phyloP scores from a whole-genome alignment of 2,888 invertebrate genomes.

The Mimumesa dahlbomi region DNA sequence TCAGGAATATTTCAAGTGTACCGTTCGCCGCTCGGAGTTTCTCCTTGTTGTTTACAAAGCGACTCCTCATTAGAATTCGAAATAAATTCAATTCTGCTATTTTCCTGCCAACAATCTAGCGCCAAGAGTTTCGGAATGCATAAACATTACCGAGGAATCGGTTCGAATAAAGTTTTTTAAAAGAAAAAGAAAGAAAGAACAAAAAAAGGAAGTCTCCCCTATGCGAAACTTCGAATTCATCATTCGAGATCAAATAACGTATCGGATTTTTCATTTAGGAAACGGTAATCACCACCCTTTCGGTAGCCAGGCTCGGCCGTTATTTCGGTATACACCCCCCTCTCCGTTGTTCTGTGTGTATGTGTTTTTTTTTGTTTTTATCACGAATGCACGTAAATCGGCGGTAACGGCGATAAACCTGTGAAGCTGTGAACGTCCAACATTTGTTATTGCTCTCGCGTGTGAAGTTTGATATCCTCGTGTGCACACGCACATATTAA shows the following conservation, averaged over 20 bases:
- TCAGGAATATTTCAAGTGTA: too few relatives aligned
- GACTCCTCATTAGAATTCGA: too few relatives aligned
- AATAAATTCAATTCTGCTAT: too few relatives aligned
- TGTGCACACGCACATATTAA: constrained; percentile 57
- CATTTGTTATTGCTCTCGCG: constrained; percentile 73
- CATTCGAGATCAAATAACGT: constrained; percentile 29
- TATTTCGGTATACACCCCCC: constrained; percentile 42
- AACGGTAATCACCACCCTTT: constrained; percentile 59
- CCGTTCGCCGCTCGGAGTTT: too few relatives aligned
- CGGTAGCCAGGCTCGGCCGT: constrained; percentile 49
- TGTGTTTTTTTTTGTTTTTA: constrained; percentile 43
- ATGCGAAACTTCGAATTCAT: too few relatives aligned
- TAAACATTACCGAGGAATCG: too few relatives aligned
- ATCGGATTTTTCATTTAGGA: constrained; percentile 53
- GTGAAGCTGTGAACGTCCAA: constrained; percentile 65
- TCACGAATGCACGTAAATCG: constrained; percentile 62
- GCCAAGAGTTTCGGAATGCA: too few relatives aligned
- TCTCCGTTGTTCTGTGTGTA: constrained; percentile 5
- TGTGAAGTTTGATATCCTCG: constrained; percentile 73
- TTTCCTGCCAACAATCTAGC: too few relatives aligned
- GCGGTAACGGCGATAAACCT: constrained; percentile 65
- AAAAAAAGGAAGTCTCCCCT: too few relatives aligned
- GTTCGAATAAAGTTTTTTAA: too few relatives aligned
- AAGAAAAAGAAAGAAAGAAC: too few relatives aligned
- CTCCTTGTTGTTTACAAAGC: too few relatives aligned